Conservation (phyloP, 2,113 vertebrate species). For the Coregonus clupeaformis region DNA sequence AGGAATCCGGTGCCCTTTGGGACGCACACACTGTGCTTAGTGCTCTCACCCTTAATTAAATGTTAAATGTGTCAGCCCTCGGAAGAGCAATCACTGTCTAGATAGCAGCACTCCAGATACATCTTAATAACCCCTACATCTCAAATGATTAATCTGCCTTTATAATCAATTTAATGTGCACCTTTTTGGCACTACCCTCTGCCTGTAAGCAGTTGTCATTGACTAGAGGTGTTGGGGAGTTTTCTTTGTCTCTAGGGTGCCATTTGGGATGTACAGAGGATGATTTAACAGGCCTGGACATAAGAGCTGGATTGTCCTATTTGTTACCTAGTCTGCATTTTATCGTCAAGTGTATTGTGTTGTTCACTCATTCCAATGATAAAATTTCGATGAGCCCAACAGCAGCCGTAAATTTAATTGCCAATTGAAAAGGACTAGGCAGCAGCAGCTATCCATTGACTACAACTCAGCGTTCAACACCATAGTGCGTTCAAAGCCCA, state of each 20-base stretch:
- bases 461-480: no score
- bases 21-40: background rate
- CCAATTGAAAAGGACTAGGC: background rate
- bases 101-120: background rate
- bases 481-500: no score
- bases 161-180: no score
- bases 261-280: no score
- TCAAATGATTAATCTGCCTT: no score
- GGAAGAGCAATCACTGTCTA: background rate
- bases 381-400: background rate
- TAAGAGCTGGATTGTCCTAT: background rate
- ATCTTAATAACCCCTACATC: no score
- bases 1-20: no score
- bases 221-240: no score
- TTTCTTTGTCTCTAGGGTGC: no score
- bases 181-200: background rate
- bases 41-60: background rate
- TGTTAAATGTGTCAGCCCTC: background rate
- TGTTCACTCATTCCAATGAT: background rate
- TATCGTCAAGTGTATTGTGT: background rate
- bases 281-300: background rate
- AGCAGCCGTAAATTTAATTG: conserved; percentile 1
- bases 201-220: no score
- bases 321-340: background rate
- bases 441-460: no score